Evolutionary conservation across 2,888 invertebrate genomes (phyloP).

Genomic region (Sinelater perroti): DNA sequence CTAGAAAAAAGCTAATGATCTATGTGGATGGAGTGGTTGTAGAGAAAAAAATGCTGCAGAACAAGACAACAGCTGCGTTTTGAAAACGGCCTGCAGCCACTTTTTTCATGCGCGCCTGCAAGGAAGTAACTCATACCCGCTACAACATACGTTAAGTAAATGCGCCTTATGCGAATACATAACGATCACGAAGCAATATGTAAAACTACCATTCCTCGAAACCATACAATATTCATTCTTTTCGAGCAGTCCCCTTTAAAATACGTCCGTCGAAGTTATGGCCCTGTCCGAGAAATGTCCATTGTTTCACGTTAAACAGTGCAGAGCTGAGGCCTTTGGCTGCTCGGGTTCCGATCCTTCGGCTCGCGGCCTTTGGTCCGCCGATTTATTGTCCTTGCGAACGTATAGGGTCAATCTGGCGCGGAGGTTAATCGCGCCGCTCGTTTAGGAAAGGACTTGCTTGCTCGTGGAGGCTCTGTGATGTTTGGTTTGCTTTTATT

Average conservation of each 20-base stretch:
- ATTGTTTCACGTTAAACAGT: constrained; percentile 36
- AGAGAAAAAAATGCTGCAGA: too few species aligned
- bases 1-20: too few species aligned
- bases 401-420: too few species aligned
- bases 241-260: constrained; percentile 35
- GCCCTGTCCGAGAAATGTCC: constrained; percentile 35
- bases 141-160: constrained; percentile 1
- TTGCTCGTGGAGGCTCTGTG: too few species aligned
- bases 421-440: too few species aligned
- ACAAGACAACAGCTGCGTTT: too few species aligned
- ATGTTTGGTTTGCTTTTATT: too few species aligned
- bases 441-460: too few species aligned
- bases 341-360: constrained; percentile 30
- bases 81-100: too few species aligned
- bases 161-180: constrained; percentile 20
- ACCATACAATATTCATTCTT: constrained; percentile 42
- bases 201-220: constrained; percentile 39
- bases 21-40: too few species aligned
- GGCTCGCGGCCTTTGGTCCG: constrained; percentile 18
- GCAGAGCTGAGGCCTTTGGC: constrained; percentile 29
- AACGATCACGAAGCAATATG: constrained; percentile 30
- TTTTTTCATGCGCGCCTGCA: too few species aligned
- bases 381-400: constrained; percentile 1
- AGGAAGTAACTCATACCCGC: not conserved
- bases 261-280: constrained; percentile 31